Base-by-base conservation (phyloP, 2,888 invertebrate genomes). In the Drosophila rubida region DNA sequence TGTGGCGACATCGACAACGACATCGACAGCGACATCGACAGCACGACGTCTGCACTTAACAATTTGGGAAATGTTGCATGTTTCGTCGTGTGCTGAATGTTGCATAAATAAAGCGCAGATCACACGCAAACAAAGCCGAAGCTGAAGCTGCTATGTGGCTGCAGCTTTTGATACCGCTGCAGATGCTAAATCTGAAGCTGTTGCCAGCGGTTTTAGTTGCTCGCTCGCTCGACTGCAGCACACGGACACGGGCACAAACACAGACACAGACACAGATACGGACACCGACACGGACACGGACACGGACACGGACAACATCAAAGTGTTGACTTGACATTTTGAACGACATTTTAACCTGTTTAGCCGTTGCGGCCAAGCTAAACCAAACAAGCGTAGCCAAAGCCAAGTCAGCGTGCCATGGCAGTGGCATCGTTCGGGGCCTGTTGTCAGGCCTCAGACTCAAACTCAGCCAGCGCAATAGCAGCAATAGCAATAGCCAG, bases 281-380 rank as follows among this genome's bases (percentile, higher is more conserved):
- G 48, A 64, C 65, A 55, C 30, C 58, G 49, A 81, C 70, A 83
- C 83, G 86, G 86, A 82, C 88, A 80, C 63, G 22, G 49, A 64
- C 69, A 60, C 14, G 60, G 49, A 81, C 70, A 83, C 83, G 86
- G 86, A 82, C 88, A 80, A 88, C 88, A 88, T 85, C 86, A 87
- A 89, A 89, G 86, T 88, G 89, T 88, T 83, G 88, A 87, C 88
- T 86, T 87, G 89, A 87, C 89, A 86, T 89, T 84, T 89, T 87
- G 88, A 86, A 89, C 89, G 86, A 86, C 86, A 86, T 86, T 87
- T 87, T 87, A 86, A 86, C 86, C 83, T 87, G 89, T 87, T 89
- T 89, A 89, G 86, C 77, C 74, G 77, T 71, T 69, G 84, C 84
- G 80, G 72, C 77, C 79, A 72, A 68, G 75, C 79, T 72, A 75